Percentiles rank a stretch among this genome's conserved stretches.
phyloP scores from a whole-genome alignment of 1,140 invertebrate species.

The Solenopsis invicta region DNA sequence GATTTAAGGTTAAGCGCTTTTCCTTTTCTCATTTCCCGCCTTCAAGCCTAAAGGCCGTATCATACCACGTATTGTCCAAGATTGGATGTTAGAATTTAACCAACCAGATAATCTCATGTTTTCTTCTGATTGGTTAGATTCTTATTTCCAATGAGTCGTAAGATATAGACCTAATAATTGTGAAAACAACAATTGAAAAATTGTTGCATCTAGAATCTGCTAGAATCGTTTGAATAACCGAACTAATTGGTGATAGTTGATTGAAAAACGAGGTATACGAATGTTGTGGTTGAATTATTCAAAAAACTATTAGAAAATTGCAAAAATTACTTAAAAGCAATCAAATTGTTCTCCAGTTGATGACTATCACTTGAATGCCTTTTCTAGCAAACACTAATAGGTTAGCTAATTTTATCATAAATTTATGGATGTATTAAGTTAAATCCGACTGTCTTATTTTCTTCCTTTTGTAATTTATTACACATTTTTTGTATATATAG shows the following conservation, averaged over 20 bases:
- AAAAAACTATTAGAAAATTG: background rate
- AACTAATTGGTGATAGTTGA: background rate
- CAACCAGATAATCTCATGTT: background rate
- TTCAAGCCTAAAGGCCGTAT: background rate
- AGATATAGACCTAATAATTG: background rate
- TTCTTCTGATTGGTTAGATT: background rate
- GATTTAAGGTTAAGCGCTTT: background rate
- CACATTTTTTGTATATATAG: background rate
- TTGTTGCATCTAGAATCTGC: too few relatives aligned
- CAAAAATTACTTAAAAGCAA: background rate
- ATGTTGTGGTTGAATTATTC: background rate
- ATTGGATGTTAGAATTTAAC: too few relatives aligned
- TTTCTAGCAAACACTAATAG: background rate
- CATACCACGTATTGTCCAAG: background rate
- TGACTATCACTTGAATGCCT: background rate
- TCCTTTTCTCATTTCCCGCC: slow-evolving; percentile 10
- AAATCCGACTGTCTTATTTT: background rate
- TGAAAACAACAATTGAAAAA: background rate
- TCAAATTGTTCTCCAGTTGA: background rate
- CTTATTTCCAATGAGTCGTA: background rate
- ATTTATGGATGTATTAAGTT: background rate
- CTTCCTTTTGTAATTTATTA: background rate
- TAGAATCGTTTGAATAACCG: too few relatives aligned
- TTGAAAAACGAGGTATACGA: background rate
- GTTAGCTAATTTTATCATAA: background rate